phyloP scores from a whole-genome alignment of 2,113 vertebrate genomes.

The Physeter macrocephalus region DNA sequence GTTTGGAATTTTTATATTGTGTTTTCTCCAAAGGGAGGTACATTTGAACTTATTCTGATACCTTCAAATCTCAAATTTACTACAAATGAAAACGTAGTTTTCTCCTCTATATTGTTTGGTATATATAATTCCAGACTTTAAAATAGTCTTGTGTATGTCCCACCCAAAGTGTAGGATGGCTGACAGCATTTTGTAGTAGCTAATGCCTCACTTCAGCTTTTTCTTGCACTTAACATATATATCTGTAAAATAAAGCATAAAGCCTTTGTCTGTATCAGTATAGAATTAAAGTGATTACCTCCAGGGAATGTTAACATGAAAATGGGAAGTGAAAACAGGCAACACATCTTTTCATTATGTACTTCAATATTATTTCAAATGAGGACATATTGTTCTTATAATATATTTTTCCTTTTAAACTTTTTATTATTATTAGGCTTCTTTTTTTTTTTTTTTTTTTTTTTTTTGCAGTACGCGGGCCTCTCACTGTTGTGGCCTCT shows the following conservation, averaged over 20 bases:
- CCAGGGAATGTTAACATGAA: neutral
- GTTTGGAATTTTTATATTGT: neutral
- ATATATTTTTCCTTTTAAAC: neutral
- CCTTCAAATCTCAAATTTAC: neutral
- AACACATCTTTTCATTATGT: neutral
- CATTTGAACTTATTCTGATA: neutral
- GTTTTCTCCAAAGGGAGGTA: neutral
- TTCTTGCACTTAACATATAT: neutral
- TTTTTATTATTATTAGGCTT: neutral
- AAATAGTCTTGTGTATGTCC: neutral
- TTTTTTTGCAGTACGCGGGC: too few species aligned
- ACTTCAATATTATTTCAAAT: neutral
- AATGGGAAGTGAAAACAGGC: neutral
- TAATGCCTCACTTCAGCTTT: neutral
- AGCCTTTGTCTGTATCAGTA: neutral
- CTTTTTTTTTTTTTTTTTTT: too few species aligned
- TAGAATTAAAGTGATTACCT: neutral
- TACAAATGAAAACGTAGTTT: neutral
- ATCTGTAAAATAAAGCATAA: neutral
- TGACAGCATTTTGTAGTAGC: neutral
- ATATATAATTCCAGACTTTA: neutral
- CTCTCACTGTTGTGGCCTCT: too few species aligned
- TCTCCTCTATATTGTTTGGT: neutral
- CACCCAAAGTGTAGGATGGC: neutral
- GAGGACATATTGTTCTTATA: neutral